Evolutionary conservation across 30 jellyfish, hydroid and myxozoan species (phyloP).

Genomic region (Aurelia sp.): DNA sequence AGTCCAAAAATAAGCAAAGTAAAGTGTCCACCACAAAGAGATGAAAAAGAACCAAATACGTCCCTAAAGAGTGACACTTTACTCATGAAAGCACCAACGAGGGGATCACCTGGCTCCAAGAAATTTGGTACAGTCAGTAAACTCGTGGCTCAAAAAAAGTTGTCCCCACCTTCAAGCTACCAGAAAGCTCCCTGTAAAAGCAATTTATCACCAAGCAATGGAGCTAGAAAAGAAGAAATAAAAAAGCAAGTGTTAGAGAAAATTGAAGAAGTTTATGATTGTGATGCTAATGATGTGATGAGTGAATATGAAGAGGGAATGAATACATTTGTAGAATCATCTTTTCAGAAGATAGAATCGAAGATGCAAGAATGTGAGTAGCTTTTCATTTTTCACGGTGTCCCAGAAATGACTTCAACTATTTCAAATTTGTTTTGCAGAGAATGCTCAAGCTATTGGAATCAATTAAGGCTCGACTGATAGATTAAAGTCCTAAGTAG

Average conservation of each 20-base stretch:
- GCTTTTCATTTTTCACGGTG: no score
- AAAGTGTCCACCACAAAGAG: neutral
- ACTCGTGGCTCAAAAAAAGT: neutral
- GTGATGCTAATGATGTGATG: neutral
- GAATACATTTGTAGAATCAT: no score
- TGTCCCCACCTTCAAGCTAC: neutral
- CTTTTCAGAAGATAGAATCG: no score
- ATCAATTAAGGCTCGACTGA: no score
- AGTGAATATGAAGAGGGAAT: no score
- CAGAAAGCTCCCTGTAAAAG: neutral
- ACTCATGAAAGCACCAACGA: slow-evolving; percentile 48
- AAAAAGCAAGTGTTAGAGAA: neutral
- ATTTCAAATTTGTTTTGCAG: no score
- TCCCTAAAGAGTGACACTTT: slow-evolving; percentile 33
- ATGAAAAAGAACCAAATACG: slow-evolving; percentile 5
- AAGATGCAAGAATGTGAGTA: no score
- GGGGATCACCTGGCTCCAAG: slow-evolving; percentile 42
- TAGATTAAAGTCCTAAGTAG: no score
- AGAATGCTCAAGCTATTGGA: no score
- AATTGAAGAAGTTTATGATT: neutral
- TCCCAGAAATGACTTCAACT: no score
- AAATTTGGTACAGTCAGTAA: neutral
- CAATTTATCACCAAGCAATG: slow-evolving; percentile 7
- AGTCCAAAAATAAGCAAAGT: no score
- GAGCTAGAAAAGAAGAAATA: neutral